Conservation (phyloP, 2,113 vertebrate species). For the Corydoras maculifer region DNA sequence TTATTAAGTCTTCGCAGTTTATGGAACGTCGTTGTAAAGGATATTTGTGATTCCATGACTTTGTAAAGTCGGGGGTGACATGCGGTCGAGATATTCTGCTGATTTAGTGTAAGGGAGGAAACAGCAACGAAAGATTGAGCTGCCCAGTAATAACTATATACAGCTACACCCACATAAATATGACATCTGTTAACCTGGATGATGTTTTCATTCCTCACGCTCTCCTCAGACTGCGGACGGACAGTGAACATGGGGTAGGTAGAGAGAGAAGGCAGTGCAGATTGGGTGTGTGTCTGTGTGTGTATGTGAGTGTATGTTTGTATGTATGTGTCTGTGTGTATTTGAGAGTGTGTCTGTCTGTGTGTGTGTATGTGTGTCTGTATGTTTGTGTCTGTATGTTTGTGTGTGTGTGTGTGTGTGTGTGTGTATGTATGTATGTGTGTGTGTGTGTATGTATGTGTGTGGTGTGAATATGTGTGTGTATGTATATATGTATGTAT, state of each 20-base stretch:
- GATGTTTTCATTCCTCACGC: slow-evolving; percentile 6
- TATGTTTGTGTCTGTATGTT: neutral
- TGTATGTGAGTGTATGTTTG: neutral
- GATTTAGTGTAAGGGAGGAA: slow-evolving; percentile 24
- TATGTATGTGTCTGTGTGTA: slow-evolving; percentile 1
- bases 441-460: neutral
- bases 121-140: slow-evolving; percentile 24
- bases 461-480: neutral
- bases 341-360: neutral
- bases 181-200: slow-evolving; percentile 7
- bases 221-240: neutral
- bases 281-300: neutral
- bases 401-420: neutral
- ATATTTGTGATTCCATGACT: slow-evolving; percentile 5
- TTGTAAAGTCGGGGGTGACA: neutral
- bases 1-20: slow-evolving; percentile 9
- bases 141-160: slow-evolving; percentile 6
- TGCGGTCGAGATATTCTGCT: slow-evolving; percentile 4
- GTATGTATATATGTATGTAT: neutral
- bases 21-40: neutral
- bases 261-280: neutral
- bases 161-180: slow-evolving; percentile 31
- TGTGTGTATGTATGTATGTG: neutral
- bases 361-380: neutral
- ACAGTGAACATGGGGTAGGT: slow-evolving; percentile 15